Conservation (phyloP, 2,113 vertebrate species). For the Saguinus imperator region DNA sequence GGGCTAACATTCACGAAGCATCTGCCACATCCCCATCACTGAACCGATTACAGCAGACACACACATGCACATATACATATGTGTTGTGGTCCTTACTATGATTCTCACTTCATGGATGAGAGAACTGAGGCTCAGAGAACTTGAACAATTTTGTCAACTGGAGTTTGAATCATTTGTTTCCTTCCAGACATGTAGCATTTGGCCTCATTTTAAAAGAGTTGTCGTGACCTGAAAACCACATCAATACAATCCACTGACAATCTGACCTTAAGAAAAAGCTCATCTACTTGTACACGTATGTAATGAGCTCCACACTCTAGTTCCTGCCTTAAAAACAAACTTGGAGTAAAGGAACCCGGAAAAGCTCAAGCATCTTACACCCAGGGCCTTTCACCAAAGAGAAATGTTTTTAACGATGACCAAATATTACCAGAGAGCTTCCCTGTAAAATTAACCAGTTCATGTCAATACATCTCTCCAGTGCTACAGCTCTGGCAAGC, state of each 20-base stretch:
- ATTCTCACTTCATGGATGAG: background rate
- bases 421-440: background rate
- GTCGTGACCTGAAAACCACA: background rate
- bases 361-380: background rate
- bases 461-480: background rate
- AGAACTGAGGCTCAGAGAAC: background rate
- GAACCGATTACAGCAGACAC: background rate
- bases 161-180: background rate
- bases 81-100: background rate
- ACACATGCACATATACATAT: rapidly evolving
- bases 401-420: background rate
- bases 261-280: background rate
- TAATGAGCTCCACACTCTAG: background rate
- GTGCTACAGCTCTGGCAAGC: background rate
- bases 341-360: background rate
- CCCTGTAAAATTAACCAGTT: background rate
- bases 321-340: background rate
- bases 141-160: background rate
- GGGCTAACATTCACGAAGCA: background rate
- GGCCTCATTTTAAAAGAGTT: background rate
- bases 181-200: background rate
- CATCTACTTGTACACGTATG: background rate
- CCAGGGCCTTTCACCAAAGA: background rate
- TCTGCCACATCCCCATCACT: background rate
- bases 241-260: background rate